Evolutionary conservation across 2,113 vertebrate species (phyloP).

Genomic region (Piprites chloris): DNA sequence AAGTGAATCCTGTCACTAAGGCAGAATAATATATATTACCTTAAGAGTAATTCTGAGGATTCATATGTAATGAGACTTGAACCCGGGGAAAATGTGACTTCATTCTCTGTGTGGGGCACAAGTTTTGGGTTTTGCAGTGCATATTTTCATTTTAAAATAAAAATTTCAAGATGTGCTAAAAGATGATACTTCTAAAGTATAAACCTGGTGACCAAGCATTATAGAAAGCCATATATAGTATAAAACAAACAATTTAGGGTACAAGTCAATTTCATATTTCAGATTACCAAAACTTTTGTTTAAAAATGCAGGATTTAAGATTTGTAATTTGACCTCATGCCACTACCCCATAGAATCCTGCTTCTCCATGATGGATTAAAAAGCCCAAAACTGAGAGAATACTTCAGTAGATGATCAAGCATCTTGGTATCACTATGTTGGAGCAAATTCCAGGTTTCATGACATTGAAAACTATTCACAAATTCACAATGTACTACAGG

Average conservation of each 20-base stretch:
- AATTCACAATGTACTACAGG: background rate
- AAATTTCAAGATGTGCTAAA: background rate
- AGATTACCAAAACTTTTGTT: background rate
- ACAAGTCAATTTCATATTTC: background rate
- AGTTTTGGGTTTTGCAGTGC: background rate
- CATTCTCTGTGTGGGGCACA: background rate
- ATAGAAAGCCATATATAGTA: background rate
- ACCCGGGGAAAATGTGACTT: background rate
- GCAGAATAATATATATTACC: background rate
- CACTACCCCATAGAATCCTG: fast-evolving
- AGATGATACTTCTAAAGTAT: background rate
- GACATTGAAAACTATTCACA: background rate
- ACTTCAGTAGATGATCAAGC: background rate
- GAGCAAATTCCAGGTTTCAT: background rate
- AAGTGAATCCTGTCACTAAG: background rate
- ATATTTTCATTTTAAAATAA: background rate
- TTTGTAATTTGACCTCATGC: background rate
- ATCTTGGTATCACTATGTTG: fast-evolving
- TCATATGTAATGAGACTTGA: background rate
- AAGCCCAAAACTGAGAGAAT: background rate
- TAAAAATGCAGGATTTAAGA: background rate
- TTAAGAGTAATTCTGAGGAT: background rate
- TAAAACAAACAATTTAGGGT: background rate
- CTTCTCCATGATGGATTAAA: background rate
- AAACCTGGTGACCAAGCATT: background rate